Percentiles rank a stretch among this genome's conserved stretches.
Evolutionary conservation across 2,888 invertebrate species (phyloP).

Genomic region (Aporophyla nigra): DNA sequence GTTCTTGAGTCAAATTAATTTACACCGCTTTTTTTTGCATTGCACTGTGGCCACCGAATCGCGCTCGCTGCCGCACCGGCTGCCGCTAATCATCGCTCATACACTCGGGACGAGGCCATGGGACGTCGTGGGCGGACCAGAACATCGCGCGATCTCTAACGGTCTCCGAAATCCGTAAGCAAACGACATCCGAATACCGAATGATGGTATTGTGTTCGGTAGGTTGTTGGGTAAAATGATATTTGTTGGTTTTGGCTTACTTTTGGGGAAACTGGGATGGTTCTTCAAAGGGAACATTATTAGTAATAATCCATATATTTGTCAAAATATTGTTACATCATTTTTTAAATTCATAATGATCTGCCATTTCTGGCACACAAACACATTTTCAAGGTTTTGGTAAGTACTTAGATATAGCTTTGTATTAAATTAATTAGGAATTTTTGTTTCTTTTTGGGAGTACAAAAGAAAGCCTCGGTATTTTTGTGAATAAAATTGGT

Average conservation of each 20-base stretch:
- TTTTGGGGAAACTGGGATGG: neutral
- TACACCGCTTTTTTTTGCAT: too few relatives aligned
- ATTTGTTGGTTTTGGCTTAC: neutral
- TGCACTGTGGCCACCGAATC: too few relatives aligned
- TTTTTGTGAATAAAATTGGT: neutral
- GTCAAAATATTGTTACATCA: too few relatives aligned
- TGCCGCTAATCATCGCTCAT: neutral
- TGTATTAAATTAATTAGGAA: too few relatives aligned
- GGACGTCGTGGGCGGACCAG: constrained; percentile 73
- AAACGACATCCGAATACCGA: constrained; percentile 60
- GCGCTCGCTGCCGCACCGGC: neutral
- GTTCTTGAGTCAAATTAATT: too few relatives aligned
- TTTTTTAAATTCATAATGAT: too few relatives aligned
- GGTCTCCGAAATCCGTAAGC: constrained; percentile 60
- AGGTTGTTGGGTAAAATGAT: neutral
- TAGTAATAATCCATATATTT: too few relatives aligned
- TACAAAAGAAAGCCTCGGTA: neutral
- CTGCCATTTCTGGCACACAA: too few relatives aligned
- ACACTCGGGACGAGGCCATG: constrained; percentile 37
- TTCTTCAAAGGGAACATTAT: neutral
- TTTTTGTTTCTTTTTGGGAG: neutral
- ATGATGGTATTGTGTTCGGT: constrained; percentile 18
- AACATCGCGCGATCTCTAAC: constrained; percentile 66
- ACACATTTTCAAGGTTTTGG: too few relatives aligned
- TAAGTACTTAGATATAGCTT: too few relatives aligned